Base-by-base conservation (phyloP, 2,797 vertebrate genomes). In the Sebastes kiyomatsui region DNA sequence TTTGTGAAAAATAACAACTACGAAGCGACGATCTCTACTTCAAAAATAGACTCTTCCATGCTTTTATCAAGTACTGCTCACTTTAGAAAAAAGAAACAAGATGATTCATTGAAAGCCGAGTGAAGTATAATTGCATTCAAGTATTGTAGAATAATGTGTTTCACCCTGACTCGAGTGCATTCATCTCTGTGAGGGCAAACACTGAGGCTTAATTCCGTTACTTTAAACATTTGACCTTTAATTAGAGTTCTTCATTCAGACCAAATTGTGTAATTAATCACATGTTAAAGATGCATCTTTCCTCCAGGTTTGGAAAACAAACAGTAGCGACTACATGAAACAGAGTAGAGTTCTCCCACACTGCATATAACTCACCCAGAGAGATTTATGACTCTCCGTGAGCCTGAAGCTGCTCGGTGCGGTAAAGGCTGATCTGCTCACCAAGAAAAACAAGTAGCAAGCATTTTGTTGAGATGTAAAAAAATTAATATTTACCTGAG, bases 321-420 rank as follows among this genome's bases (percentile, higher is more conserved):
- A 4, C 52, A 7, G 11, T 4, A 12, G 8, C 1, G 3, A 32
- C 16, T 28, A 4, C 2, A 18, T 3, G 23, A 58, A 56, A 27
- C 11, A 54, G 14, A 27, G 38, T 27, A 75, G 72, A 14, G 8
- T 58, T 60, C 65, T 23, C 54, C n/a, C n/a, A 61, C 67, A 0
- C 68, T 46, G 76, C 35, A 1, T 0, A 55, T 20, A 78, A 72
- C 49, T 79, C 77, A 79, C 56, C 38, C 75, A 75, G 56, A 82
- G 73, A 65, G 12, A 76, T 80, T 56, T 66, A 75, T 68, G 62
- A 72, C 56, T 82, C 12, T 23, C 2, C 12, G 65, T 20, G 1
- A 23, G 76, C 81, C 74, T 1, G 13, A 71, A 68, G 83, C 76
- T 0, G 1, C 62, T 38, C 68, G 0, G 60, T 55, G 10, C 38